phyloP scores from a whole-genome alignment of 2,888 invertebrate genomes.

The Tipula helvola region DNA sequence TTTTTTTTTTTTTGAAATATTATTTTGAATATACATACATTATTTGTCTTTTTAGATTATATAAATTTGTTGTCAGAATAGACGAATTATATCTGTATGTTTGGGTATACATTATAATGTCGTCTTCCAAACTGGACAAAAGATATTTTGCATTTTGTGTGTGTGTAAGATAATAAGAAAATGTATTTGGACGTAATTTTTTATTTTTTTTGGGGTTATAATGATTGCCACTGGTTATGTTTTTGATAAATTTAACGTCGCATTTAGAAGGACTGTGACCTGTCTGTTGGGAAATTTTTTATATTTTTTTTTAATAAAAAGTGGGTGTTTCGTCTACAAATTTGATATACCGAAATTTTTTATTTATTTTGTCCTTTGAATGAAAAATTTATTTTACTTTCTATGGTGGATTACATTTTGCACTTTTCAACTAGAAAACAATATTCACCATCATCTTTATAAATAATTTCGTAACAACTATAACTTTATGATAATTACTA shows the following conservation, averaged over 20 bases:
- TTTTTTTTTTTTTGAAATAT: background rate
- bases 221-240: background rate
- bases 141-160: background rate
- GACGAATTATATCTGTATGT: background rate
- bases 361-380: no score
- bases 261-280: background rate
- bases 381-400: no score
- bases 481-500: no score
- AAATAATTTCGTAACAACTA: no score
- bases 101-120: background rate
- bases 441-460: no score
- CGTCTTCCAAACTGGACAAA: background rate
- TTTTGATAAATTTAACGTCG: background rate
- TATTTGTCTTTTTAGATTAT: background rate
- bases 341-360: background rate
- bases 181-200: background rate
- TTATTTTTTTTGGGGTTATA: background rate
- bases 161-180: background rate
- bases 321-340: background rate
- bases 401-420: no score
- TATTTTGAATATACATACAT: background rate
- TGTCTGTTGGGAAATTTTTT: background rate
- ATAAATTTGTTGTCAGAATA: background rate
- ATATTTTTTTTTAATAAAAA: background rate
- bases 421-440: no score